Evolutionary conservation across 30 jellyfish, hydroid and myxozoan genomes (phyloP).

Genomic region (Aurelia sp.): DNA sequence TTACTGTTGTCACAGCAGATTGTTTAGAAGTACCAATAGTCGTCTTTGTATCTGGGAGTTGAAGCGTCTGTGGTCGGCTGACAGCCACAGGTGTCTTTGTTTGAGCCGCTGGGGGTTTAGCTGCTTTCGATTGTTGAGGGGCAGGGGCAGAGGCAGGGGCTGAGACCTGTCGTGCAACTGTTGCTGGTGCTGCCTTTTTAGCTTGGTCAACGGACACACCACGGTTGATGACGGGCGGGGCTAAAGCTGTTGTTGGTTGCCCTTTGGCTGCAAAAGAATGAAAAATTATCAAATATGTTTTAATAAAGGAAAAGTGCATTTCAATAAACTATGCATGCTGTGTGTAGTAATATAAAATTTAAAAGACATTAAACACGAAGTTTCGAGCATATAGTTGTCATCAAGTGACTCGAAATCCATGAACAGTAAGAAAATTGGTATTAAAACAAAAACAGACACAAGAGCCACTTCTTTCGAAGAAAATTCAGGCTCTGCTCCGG

Average conservation of each 20-base stretch:
- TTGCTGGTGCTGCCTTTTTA: not conserved
- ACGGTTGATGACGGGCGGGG: constrained; percentile 17
- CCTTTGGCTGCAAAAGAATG: not conserved
- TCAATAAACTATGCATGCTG: too few relatives aligned
- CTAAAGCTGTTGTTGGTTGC: constrained; percentile 3
- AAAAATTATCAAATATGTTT: not conserved
- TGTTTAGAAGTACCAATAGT: constrained; percentile 18
- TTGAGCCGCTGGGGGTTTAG: constrained; percentile 12
- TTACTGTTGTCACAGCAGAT: constrained; percentile 37
- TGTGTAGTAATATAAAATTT: too few relatives aligned
- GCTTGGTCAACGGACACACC: constrained; percentile 26
- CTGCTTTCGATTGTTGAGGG: not conserved
- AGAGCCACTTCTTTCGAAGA: too few relatives aligned
- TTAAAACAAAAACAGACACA: too few relatives aligned
- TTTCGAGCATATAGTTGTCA: too few relatives aligned
- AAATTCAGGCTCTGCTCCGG: too few relatives aligned
- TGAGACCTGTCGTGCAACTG: constrained; percentile 27
- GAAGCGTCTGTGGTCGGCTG: constrained; percentile 33
- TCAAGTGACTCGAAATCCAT: too few relatives aligned
- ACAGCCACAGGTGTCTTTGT: not conserved
- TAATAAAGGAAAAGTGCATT: too few relatives aligned
- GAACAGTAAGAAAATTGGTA: too few relatives aligned
- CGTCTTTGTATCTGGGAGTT: constrained; percentile 41
- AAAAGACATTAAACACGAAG: too few relatives aligned
- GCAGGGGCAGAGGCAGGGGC: not conserved